phyloP scores from a whole-genome alignment of 1,140 invertebrate species.

The Heterodera schachtii region DNA sequence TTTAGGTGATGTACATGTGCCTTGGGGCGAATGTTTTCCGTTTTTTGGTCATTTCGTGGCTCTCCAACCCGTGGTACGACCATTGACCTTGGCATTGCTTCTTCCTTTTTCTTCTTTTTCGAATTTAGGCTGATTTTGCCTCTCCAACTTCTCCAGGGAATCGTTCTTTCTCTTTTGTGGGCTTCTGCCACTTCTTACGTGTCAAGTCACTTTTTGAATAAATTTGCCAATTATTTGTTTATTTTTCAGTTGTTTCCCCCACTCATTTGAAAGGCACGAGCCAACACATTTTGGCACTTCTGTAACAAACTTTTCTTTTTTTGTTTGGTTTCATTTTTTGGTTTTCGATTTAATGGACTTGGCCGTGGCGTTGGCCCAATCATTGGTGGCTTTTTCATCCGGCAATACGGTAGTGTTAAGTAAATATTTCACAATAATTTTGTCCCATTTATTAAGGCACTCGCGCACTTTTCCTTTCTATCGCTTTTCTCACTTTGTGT shows the following conservation, averaged over 20 bases:
- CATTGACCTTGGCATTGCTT: neutral
- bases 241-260: constrained; percentile 44
- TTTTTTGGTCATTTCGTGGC: constrained; percentile 53
- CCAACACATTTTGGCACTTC: constrained; percentile 47
- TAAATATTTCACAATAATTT: constrained; percentile 13
- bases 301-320: constrained; percentile 17
- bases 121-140: constrained; percentile 42
- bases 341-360: constrained; percentile 37
- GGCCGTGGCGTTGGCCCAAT: constrained; percentile 54
- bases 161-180: constrained; percentile 43
- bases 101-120: neutral
- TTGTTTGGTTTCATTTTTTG: neutral
- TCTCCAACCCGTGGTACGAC: constrained; percentile 46
- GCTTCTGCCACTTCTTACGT: constrained; percentile 54
- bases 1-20: constrained; percentile 54
- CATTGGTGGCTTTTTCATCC: constrained; percentile 50
- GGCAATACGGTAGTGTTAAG: constrained; percentile 28
- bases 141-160: constrained; percentile 48
- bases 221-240: neutral
- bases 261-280: constrained; percentile 45
- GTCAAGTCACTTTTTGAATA: constrained; percentile 25
- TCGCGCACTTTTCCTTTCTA: constrained; percentile 37
- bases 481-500: constrained; percentile 43
- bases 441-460: neutral
- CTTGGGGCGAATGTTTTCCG: constrained; percentile 48